Percentiles rank a stretch among this genome's conserved stretches.
phyloP scores from a whole-genome alignment of 2,888 invertebrate genomes.

The Melanotus villosus region DNA sequence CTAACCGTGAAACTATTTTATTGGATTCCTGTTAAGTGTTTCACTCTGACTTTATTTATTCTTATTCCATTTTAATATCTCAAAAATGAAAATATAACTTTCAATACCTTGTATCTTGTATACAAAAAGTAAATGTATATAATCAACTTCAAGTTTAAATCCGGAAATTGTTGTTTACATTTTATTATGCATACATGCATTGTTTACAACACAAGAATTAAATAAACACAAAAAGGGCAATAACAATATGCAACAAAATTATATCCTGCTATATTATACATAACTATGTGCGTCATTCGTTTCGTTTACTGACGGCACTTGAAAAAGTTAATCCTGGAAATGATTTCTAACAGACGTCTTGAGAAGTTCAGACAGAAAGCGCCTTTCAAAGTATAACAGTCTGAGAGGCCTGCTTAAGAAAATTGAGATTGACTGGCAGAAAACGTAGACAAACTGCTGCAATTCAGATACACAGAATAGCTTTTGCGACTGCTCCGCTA shows the following conservation, averaged over 20 bases:
- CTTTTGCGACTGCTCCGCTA: constrained; percentile 6
- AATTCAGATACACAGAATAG: constrained; percentile 19
- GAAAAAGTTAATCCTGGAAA: constrained; percentile 11
- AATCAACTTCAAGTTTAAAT: too few relatives aligned
- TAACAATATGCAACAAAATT: not conserved
- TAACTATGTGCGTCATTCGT: constrained; percentile 1
- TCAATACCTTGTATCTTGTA: too few relatives aligned
- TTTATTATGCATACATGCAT: too few relatives aligned
- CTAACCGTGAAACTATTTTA: too few relatives aligned
- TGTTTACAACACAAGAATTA: too few relatives aligned
- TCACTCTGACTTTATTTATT: too few relatives aligned
- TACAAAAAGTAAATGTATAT: too few relatives aligned
- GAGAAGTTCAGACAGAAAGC: not conserved
- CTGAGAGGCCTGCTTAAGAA: not conserved
- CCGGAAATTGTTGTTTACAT: too few relatives aligned
- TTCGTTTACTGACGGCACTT: constrained; percentile 5
- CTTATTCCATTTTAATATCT: too few relatives aligned
- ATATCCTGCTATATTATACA: not conserved
- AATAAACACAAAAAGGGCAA: too few relatives aligned
- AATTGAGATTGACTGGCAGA: constrained; percentile 16
- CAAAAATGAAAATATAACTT: too few relatives aligned
- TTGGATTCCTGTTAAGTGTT: too few relatives aligned
- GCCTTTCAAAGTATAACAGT: constrained; percentile 12
- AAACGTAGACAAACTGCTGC: constrained; percentile 20
- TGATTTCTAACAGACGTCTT: constrained; percentile 3